Conservation (phyloP, 2,888 invertebrate species). For the Aricia artaxerxes region DNA sequence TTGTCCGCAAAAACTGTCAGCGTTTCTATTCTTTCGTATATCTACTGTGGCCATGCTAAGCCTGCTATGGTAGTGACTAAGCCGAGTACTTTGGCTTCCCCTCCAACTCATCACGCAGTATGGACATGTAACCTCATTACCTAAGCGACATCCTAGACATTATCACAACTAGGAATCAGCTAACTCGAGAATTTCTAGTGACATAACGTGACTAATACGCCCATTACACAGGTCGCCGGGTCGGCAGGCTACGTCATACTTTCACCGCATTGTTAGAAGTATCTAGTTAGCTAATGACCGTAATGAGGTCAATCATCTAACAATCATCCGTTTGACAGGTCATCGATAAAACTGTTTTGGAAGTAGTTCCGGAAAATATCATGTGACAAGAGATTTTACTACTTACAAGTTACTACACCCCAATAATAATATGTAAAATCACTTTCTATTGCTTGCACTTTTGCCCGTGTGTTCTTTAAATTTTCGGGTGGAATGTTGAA, state of each 20-base stretch:
- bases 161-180: not conserved
- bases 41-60: too few relatives aligned
- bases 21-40: too few relatives aligned
- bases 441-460: too few relatives aligned
- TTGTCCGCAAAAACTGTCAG: too few relatives aligned
- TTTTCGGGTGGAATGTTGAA: too few relatives aligned
- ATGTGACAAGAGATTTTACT: not conserved
- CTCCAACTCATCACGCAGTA: too few relatives aligned
- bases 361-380: not conserved
- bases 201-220: not conserved
- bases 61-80: too few relatives aligned
- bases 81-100: too few relatives aligned
- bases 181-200: not conserved
- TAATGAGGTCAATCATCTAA: not conserved
- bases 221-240: not conserved
- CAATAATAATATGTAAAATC: not conserved
- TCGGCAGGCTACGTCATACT: not conserved
- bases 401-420: not conserved
- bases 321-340: not conserved
- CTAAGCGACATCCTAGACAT: not conserved
- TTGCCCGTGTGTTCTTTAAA: too few relatives aligned
- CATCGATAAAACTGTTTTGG: not conserved
- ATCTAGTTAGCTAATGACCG: not conserved
- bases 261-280: not conserved
- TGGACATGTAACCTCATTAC: too few relatives aligned